Percentiles rank a stretch among this genome's conserved stretches.
Evolutionary conservation across 2,113 vertebrate genomes (phyloP).

Genomic region (Mirounga angustirostris): DNA sequence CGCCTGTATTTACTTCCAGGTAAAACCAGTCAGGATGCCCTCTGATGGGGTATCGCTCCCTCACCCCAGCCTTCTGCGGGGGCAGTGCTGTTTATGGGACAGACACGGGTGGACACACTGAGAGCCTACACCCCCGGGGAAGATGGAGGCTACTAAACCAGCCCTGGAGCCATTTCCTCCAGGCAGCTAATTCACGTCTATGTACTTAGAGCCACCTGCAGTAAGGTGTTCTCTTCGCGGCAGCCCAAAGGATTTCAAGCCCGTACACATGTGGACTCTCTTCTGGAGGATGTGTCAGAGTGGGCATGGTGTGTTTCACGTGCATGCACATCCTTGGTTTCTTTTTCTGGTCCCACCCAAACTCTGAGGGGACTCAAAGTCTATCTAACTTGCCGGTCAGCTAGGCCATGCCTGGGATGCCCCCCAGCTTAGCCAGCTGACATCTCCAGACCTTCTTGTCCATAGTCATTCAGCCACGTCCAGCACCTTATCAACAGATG

Average conservation of each 20-base stretch:
- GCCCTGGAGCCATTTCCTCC: background rate
- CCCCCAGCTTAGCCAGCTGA: background rate
- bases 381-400: background rate
- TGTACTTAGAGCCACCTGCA: no score
- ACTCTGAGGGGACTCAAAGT: background rate
- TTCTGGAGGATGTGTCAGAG: background rate
- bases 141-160: no score
- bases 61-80: background rate
- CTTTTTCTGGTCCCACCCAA: background rate
- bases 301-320: rapidly evolving
- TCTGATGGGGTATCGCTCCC: background rate
- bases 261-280: background rate
- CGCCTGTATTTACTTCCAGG: background rate
- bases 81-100: background rate
- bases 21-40: background rate
- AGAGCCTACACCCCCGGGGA: background rate
- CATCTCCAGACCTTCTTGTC: background rate
- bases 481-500: background rate
- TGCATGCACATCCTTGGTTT: rapidly evolving
- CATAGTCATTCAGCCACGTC: background rate
- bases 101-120: background rate
- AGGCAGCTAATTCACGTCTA: background rate
- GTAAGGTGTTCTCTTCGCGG: background rate
- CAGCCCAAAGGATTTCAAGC: background rate
- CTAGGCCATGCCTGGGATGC: background rate